Percentiles rank a stretch among this genome's conserved stretches.
These are phyloP conservation scores for Callospermophilus lateralis DNA, from an alignment of 2,113 vertebrate genomes.

Conservation along the genomic window DNA sequence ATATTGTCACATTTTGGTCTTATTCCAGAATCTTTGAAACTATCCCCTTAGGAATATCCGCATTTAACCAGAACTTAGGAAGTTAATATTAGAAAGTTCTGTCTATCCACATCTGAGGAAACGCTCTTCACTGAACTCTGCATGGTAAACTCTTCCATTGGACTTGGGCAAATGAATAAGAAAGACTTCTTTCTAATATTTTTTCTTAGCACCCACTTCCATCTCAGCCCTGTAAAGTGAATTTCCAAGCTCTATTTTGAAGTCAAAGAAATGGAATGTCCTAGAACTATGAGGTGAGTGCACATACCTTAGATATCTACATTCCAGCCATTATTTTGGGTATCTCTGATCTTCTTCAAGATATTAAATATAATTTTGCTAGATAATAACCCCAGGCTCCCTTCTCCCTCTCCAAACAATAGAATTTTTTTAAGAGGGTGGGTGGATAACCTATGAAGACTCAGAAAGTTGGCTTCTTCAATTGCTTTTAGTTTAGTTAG, in stretches of 20 bases:
- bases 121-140: background rate
- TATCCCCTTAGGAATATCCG: background rate
- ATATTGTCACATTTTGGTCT: background rate
- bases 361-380: background rate
- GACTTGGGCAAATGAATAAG: constrained; percentile 27
- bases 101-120: background rate
- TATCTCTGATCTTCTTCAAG: background rate
- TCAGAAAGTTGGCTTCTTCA: background rate
- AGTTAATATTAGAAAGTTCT: background rate
- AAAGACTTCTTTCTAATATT: background rate
- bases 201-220: background rate
- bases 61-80: background rate
- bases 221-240: background rate
- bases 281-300: background rate
- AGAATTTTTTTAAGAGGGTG: background rate
- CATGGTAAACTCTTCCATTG: background rate
- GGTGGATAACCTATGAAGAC: background rate
- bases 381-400: background rate
- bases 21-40: background rate
- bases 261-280: constrained; percentile 14
- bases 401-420: background rate
- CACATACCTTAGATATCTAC: background rate
- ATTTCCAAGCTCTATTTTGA: constrained; percentile 26
- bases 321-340: background rate
- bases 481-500: background rate